phyloP scores from a whole-genome alignment of 2,113 vertebrate species.

The Serilophus lunatus region DNA sequence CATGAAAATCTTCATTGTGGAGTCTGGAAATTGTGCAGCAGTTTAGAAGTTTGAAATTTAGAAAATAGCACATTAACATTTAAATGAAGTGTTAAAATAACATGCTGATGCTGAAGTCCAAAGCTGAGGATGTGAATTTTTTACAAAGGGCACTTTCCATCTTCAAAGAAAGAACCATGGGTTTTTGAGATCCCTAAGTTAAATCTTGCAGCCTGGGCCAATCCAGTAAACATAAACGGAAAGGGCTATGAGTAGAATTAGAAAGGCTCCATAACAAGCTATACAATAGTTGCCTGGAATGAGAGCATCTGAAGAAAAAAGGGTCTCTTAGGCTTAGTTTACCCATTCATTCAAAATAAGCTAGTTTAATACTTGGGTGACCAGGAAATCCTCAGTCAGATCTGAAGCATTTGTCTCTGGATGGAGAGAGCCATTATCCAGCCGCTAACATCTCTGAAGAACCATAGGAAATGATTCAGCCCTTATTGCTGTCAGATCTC shows the following conservation, averaged over 20 bases:
- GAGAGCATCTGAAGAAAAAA: not conserved
- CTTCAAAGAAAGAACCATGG: not conserved
- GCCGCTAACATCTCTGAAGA: not conserved
- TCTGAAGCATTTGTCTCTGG: not conserved
- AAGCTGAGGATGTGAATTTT: conserved; percentile 5
- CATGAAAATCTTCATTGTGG: not conserved
- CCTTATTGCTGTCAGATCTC: not conserved
- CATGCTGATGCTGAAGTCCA: not conserved
- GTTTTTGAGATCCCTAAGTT: not conserved
- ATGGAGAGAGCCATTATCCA: not conserved
- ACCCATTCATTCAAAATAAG: not conserved
- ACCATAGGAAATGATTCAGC: not conserved
- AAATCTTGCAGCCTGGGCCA: not conserved
- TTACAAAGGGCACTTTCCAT: not conserved
- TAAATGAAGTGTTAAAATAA: conserved; percentile 20
- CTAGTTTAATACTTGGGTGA: not conserved
- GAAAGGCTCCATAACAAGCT: not conserved
- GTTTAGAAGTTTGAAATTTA: not conserved
- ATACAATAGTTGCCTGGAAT: not conserved
- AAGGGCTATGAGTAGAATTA: not conserved
- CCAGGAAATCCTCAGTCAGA: not conserved
- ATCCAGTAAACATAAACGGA: not conserved
- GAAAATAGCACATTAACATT: conserved; percentile 31
- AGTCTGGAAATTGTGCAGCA: not conserved
- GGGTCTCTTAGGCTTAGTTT: not conserved